Evolutionary conservation across 2,113 vertebrate genomes (phyloP).

Genomic region (Myotis brandtii): DNA sequence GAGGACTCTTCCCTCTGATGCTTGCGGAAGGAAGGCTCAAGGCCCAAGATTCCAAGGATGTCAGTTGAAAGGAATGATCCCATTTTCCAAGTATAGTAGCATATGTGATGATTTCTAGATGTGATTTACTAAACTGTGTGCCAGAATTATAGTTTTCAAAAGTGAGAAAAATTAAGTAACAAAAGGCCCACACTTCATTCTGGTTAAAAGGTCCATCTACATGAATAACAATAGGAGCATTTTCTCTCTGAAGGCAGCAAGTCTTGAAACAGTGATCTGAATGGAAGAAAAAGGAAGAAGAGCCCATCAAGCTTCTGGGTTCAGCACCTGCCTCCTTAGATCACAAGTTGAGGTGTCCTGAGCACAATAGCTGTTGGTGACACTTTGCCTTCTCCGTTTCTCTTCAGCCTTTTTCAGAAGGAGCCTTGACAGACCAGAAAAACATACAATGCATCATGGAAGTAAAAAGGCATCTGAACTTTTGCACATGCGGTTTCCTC

Average conservation of each 20-base stretch:
- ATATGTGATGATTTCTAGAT: not conserved
- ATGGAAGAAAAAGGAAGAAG: not conserved
- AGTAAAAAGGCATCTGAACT: not conserved
- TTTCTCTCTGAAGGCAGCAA: not conserved
- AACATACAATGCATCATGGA: not conserved
- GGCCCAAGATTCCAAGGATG: not conserved
- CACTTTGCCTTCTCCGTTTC: not conserved
- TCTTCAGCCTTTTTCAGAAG: not conserved
- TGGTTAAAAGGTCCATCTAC: not conserved
- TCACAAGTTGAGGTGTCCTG: not conserved
- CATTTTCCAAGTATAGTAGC: not conserved
- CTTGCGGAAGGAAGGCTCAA: not conserved
- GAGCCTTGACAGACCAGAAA: not conserved
- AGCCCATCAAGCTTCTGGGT: not conserved
- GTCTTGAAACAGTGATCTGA: not conserved
- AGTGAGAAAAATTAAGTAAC: slow-evolving; percentile 9
- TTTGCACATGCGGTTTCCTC: not conserved
- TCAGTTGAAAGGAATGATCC: not conserved
- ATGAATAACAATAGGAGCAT: not conserved
- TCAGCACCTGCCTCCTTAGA: not conserved
- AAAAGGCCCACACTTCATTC: not conserved
- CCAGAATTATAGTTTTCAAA: not conserved
- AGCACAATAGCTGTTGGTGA: not conserved
- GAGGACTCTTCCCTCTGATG: not conserved
- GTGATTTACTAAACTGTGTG: not conserved